Conservation (phyloP, 2,888 invertebrate species). For the Atherix ibis region DNA sequence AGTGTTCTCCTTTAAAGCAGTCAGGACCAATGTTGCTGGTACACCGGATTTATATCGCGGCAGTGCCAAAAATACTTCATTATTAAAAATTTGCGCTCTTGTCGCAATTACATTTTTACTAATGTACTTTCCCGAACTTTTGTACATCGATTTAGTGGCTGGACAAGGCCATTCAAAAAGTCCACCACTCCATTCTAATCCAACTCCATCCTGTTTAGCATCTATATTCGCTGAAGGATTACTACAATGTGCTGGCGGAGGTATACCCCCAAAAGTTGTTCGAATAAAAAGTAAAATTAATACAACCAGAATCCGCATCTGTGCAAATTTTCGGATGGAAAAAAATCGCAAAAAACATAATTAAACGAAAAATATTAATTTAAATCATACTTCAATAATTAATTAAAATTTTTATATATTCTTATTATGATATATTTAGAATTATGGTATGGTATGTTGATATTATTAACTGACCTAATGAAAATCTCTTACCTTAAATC, state of each 20-base stretch:
- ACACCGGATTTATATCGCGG: slow-evolving; percentile 47
- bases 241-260: slow-evolving; percentile 20
- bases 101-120: slow-evolving; percentile 44
- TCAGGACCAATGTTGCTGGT: slow-evolving; percentile 46
- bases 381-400: too few relatives aligned
- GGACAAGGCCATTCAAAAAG: slow-evolving; percentile 36
- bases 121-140: slow-evolving; percentile 39
- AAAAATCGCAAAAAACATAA: too few relatives aligned
- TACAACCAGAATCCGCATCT: too few relatives aligned
- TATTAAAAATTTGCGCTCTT: slow-evolving; percentile 39
- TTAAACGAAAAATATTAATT: too few relatives aligned
- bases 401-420: too few relatives aligned
- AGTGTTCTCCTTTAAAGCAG: slow-evolving; percentile 33
- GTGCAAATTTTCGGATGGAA: too few relatives aligned
- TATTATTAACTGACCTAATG: too few relatives aligned
- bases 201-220: slow-evolving; percentile 11
- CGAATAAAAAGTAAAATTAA: too few relatives aligned
- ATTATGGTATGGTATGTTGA: too few relatives aligned
- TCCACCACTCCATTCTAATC: slow-evolving; percentile 33
- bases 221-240: slow-evolving; percentile 20
- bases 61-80: slow-evolving; percentile 39
- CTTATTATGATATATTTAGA: too few relatives aligned
- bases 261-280: too few relatives aligned
- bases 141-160: slow-evolving; percentile 39
- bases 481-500: too few relatives aligned